These are phyloP conservation scores for Polylopha cassiicola DNA, from an alignment of 2,888 invertebrate genomes.

Conservation along the genomic window DNA sequence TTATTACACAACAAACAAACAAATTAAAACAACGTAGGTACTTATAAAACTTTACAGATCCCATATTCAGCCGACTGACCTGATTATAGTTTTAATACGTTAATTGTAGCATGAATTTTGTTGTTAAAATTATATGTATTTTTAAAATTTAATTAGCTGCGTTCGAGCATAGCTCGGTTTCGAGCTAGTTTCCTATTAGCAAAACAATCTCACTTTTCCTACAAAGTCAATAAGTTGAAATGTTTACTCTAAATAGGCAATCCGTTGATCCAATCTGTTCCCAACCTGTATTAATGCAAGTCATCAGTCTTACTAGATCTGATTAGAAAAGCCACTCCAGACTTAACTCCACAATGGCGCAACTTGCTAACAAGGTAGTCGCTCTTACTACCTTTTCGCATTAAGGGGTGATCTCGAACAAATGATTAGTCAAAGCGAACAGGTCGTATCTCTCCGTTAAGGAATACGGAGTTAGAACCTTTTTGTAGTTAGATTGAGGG, in stretches of 20 bases:
- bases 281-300: conserved; percentile 51
- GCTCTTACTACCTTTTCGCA: conserved; percentile 38
- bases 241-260: conserved; percentile 35
- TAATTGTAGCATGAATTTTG: too few relatives aligned
- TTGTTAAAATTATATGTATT: too few relatives aligned
- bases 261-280: conserved; percentile 53
- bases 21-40: too few relatives aligned
- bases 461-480: conserved; percentile 37
- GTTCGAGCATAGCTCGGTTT: too few relatives aligned
- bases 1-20: too few relatives aligned
- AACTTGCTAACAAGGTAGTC: conserved; percentile 25
- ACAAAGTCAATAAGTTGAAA: conserved; percentile 19
- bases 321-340: conserved; percentile 54
- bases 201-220: not conserved
- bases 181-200: not conserved
- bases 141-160: too few relatives aligned
- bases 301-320: conserved; percentile 53
- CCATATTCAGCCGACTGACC: too few relatives aligned
- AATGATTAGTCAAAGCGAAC: conserved; percentile 30
- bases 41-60: too few relatives aligned
- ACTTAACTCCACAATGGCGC: conserved; percentile 30
- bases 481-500: conserved; percentile 33
- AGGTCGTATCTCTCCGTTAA: conserved; percentile 31
- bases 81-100: too few relatives aligned
- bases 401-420: conserved; percentile 24